Evolutionary conservation across 2,113 vertebrate species (phyloP), one percentile per base, ranked within the genome.

Genomic region (Meleagris gallopavo): DNA sequence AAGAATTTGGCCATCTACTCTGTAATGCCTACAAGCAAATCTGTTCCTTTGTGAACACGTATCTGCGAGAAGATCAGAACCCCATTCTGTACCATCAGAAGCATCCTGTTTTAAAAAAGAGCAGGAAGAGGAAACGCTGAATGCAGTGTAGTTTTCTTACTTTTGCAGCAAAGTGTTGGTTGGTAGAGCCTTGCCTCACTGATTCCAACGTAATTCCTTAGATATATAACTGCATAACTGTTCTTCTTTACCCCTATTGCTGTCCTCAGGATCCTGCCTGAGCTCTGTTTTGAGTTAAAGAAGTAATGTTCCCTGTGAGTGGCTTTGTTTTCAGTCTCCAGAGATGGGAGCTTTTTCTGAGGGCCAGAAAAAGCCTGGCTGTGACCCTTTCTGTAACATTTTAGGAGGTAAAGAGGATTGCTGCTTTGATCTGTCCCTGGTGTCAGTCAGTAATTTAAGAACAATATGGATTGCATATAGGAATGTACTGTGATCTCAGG

Each of bases 401-500:
- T 90, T 77, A 75, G 72, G 69, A 86, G 75, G 79, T 48, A 93
- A 85, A 80, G 79, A 62, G 69, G 34, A 45, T 83, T 83, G 69
- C 17, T 43, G 9, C 57, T 90, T 86, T 46, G 38, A 46, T 55
- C 72, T 75, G 45, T 81, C 65, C 36, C 45, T 83, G 11, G 3
- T 83, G 57, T 74, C 72, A 81, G 2, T 88, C 64, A 18, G 25
- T 83, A 52, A 82, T n/a, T 78, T 77, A 77, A 71, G 46, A 77
- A 32, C 29, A 74, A 20, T 71, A 3, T 58, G 45, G 73, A 54
- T 70, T 32, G 13, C 20, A 30, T 27, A 16, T 46, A 86, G 76
- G 57, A 67, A 67, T 50, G 38, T 78, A 2, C 25, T 36, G n/a
- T 11, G 41, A 45, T 43, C 45, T 65, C 48, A 45, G 48, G 27